phyloP scores from a whole-genome alignment of 2,113 vertebrate species.

The Etia nguti region DNA sequence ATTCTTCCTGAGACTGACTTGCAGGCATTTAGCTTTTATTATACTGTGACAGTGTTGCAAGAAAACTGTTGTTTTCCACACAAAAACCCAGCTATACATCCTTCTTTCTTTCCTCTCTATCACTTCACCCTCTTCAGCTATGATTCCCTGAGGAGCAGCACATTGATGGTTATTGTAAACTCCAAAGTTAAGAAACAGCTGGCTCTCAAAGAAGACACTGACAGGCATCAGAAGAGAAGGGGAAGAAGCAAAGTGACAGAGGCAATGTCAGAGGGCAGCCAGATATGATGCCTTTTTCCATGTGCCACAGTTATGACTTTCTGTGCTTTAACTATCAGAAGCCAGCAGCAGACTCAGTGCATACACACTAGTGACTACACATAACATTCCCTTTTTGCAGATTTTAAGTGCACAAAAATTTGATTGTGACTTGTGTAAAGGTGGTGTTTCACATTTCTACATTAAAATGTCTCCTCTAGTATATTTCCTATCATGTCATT shows the following conservation, averaged over 20 bases:
- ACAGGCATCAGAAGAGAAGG: background rate
- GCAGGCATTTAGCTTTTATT: background rate
- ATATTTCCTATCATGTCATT: background rate
- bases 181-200: background rate
- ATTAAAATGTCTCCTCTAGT: background rate
- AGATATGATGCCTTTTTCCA: background rate
- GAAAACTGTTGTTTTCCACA: background rate
- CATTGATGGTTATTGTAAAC: background rate
- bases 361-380: background rate
- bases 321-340: background rate
- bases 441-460: background rate
- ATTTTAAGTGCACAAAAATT: background rate
- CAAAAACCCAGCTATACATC: background rate
- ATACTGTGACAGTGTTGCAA: background rate
- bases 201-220: conserved; percentile 15
- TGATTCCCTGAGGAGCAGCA: background rate
- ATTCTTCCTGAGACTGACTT: background rate
- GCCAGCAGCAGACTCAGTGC: background rate
- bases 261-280: background rate
- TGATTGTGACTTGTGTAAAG: background rate
- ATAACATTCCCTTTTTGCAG: background rate
- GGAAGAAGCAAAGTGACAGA: background rate
- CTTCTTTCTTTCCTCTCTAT: background rate
- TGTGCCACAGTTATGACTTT: background rate
- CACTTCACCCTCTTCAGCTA: too few species aligned